Base-by-base conservation (phyloP, 1,140 invertebrate species). In the Cotesia vestalis region DNA sequence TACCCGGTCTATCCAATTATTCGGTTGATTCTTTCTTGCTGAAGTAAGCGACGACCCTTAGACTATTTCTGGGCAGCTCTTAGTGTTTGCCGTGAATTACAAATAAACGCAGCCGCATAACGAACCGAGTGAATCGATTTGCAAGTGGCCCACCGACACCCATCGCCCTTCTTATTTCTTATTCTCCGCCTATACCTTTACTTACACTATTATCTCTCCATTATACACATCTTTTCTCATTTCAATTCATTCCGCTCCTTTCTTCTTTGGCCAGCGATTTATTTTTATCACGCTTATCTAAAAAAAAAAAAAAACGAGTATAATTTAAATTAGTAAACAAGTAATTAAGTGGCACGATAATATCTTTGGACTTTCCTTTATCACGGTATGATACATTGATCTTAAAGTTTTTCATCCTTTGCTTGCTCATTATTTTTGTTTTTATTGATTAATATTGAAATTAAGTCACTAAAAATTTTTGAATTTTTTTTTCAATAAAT, bases 41-140 rank as follows among this genome's bases (percentile, higher is more conserved):
- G 27, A 6, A 14, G 34, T 62, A 36, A 36, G 36, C 34, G 27
- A 35, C 60, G 35, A 62, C 60, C 60, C 60, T 62, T 62, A 34
- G 60, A 62, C 60, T 62, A 62, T 62, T 20, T 40, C 38, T 57
- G 35, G 68, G 46, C 68, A 63, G 40, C 59, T 27, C 27, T 27
- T 27, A n/a, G 38, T 66, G 38, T 70, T 70, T 62, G 57, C 40
- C 68, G 36, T 70, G 59, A 40, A 70, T 70, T 70, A 52, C 17
- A 40, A 70, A 70, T 70, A 46, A 70, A 70, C 40, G 59, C 27
- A 60, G 59, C 60, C 55, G 40, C 59, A 61, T 70, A 70, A 60
- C 59, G 57, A 70, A 70, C 17, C 14, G 27, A 69, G 67, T 59
- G 67, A 62, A 70, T 70, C 59, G 59, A 70, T 70, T 62, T 46